These are phyloP conservation scores for Torymus texanus DNA, from an alignment of 2,888 invertebrate genomes.

Conservation along the genomic window DNA sequence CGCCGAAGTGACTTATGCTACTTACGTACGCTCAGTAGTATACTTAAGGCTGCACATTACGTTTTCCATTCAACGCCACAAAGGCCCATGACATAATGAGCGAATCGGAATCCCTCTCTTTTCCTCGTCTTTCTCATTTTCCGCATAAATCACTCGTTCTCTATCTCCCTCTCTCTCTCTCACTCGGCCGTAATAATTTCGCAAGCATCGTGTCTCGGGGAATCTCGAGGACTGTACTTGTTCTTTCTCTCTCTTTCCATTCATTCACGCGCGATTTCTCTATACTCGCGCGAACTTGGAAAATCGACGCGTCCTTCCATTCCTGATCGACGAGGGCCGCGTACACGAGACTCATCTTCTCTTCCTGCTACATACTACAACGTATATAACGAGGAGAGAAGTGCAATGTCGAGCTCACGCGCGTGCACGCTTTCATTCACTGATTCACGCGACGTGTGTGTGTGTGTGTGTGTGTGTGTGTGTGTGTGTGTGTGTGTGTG, in stretches of 20 bases:
- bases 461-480: too few relatives aligned
- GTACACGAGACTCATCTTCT: constrained; percentile 25
- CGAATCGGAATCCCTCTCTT: constrained; percentile 32
- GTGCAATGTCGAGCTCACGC: background rate
- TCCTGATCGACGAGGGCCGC: constrained; percentile 64
- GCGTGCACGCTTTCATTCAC: constrained; percentile 30
- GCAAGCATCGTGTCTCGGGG: constrained; percentile 58
- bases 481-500: too few relatives aligned
- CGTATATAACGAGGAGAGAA: background rate
- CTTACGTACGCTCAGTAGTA: too few relatives aligned
- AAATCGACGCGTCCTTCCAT: constrained; percentile 65
- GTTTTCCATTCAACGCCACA: background rate
- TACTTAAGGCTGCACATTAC: too few relatives aligned
- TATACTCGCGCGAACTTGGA: constrained; percentile 52
- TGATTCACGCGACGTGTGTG: constrained; percentile 36
- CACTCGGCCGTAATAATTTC: constrained; percentile 53
- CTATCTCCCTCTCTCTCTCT: background rate
- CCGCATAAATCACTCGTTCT: constrained; percentile 42
- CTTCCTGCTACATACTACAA: constrained; percentile 28
- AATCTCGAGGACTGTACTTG: constrained; percentile 61
- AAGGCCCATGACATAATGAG: constrained; percentile 44
- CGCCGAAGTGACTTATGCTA: constrained; percentile 2
- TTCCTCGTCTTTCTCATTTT: constrained; percentile 35
- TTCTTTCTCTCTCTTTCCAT: constrained; percentile 6
- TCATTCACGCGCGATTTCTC: background rate